Base-by-base conservation (phyloP, 1,140 invertebrate species). In the Brachionus paranguensis region DNA sequence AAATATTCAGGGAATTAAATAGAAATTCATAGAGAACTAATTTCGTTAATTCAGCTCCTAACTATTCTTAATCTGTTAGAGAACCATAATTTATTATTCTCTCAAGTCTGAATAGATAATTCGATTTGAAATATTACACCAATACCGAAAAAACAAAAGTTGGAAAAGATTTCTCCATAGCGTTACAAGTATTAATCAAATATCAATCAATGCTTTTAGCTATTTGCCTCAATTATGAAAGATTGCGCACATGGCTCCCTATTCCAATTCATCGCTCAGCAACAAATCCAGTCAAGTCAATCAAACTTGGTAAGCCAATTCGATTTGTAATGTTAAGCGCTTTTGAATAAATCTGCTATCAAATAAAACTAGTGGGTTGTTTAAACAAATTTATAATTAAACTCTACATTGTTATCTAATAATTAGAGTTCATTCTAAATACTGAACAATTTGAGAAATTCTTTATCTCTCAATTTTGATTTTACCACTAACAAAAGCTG, bases 151-250 rank as follows among this genome's bases (percentile, higher is more conserved):
- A 68, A 68, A 68, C 27, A 33, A 68, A 41, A 68, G 8, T 41
- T 68, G 6, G 27, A 33, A 33, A 43, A 41, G 6, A 41, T 43
- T 72, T 20, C 14, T 41, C 68, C 29, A 43, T 72, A 72, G 68
- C 68, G 37, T 72, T 72, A 72, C 68, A 72, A 72, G 68, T 72
- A 72, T 72, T 72, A 72, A 72, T 72, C 68, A 72, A 72, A 72
- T 43, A 72, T 72, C 68, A 72, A 72, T 72, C 68, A 72, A 41
- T 72, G 41, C 68, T 41, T 53, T 53, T n/a, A 53, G n/a, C 14
- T 53, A n/a, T 17, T 53, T 53, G 47, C 47, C 20, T 60, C n/a
- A 60, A 60, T 60, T 60, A 60, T 60, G 53, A 60, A 60, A 60
- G 53, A 60, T 60, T 60, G 20, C 53, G 17, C 53, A 60, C 53